A percentile compares a stretch with the other conserved stretches of the same genome.
Conservation (phyloP, 2,797 vertebrate genomes). For the Fistularia tabacaria region DNA sequence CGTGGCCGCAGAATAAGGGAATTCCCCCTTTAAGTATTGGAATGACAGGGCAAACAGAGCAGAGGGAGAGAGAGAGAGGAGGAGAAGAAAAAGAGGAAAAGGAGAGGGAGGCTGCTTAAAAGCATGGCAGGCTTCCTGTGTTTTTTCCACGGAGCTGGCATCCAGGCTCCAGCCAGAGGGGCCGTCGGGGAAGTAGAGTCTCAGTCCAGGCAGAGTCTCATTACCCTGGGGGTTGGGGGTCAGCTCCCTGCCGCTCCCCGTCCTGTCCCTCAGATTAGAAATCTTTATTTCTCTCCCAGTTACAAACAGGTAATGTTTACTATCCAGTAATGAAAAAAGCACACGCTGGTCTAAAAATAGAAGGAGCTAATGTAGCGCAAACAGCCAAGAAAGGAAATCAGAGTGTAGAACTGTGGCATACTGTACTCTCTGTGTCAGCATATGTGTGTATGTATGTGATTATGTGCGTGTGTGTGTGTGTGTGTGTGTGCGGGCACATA, state of each 20-base stretch:
- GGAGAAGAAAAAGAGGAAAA: constrained; percentile 21
- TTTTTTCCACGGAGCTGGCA: constrained; percentile 15
- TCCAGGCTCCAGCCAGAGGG: constrained; percentile 16
- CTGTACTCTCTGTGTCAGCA: constrained; percentile 9
- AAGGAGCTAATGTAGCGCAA: constrained; percentile 25
- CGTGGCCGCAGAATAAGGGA: constrained; percentile 57
- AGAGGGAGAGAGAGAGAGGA: constrained; percentile 23
- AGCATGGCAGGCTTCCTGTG: too few species aligned
- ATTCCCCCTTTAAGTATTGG: constrained; percentile 62
- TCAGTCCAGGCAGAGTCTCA: constrained; percentile 19
- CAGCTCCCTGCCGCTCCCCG: constrained; percentile 27
- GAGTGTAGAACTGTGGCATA: constrained; percentile 21
- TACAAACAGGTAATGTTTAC: constrained; percentile 51
- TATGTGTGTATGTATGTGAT: constrained; percentile 14
- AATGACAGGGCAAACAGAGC: constrained; percentile 58
- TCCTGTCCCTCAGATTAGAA: constrained; percentile 32
- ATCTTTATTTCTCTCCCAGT: constrained; percentile 43
- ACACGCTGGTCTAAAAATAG: constrained; percentile 59
- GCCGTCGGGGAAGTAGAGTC: constrained; percentile 10
- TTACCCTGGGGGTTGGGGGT: constrained; percentile 33
- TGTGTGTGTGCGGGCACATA: constrained; percentile 25
- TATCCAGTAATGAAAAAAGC: constrained; percentile 47
- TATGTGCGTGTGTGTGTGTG: too few species aligned
- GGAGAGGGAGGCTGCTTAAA: too few species aligned
- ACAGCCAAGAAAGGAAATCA: constrained; percentile 40